Evolutionary conservation across 2,888 invertebrate genomes (phyloP), one percentile per base, ranked within the genome.

Genomic region (Drosophila cognata): DNA sequence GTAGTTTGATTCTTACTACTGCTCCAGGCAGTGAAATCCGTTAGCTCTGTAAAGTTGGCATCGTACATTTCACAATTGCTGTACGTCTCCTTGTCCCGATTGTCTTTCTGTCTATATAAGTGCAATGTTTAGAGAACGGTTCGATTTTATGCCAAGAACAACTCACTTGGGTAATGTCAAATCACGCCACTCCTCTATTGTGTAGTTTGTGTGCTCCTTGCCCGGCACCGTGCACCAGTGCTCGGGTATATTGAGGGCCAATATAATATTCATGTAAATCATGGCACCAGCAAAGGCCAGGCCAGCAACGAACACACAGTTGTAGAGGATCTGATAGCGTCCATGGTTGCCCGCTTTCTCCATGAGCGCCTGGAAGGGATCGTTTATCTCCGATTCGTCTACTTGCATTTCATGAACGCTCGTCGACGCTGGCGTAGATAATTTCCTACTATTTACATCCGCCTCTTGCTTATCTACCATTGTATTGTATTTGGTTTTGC

Each of bases 201-300:
- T 93, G 48, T 93, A 92, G 88, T 94, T 94, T 16, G 94, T 94
- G 5, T 74, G 72, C 52, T 94, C 93, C 56, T 93, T 90, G 33
- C 95, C 94, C 2, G 94, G 94, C 21, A 95, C 94, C 58, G 92
- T 91, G 77, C 95, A 95, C 94, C 94, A 94, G 88, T 95, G 95
- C 53, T 95, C 94, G 6, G 95, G 95, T 58, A 94, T 93, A 66
- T 94, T 94, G 63, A 95, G 87, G 29, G 94, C 94, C 80, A 95
- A 91, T 38, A 95, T 93, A 13, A 94, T 92, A 82, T 94, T 95
- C 92, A 94, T 93, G 79, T 94, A 94, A 35, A 94, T 92, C 93
- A 95, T 93, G 33, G 94, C 93, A 2, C 94, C 93, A 33, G 93
- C 92, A 57, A 94, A 89, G 31, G 94, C 92, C 53, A 94, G 88